Percentiles rank a stretch among this genome's conserved stretches.
phyloP scores from a whole-genome alignment of 1,140 invertebrate genomes.

The Heterodera carotae region DNA sequence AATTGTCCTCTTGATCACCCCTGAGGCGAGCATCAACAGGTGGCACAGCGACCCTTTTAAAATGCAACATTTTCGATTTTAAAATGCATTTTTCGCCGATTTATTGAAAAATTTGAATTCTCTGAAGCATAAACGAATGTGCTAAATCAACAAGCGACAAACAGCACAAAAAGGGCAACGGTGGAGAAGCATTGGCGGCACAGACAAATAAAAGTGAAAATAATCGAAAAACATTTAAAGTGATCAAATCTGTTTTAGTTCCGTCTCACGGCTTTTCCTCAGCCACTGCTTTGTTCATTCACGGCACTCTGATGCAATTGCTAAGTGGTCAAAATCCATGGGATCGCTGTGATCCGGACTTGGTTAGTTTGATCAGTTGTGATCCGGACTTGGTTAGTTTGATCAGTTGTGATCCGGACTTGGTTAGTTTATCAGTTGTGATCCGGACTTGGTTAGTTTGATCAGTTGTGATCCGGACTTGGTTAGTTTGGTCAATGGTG shows the following conservation, averaged over 20 bases:
- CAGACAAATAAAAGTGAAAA: background rate
- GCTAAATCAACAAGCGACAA: background rate
- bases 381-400: no score
- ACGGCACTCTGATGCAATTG: background rate
- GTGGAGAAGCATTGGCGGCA: background rate
- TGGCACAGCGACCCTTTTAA: background rate
- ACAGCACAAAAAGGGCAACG: background rate
- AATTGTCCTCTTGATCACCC: constrained; percentile 1
- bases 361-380: constrained; percentile 1
- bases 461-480: no score
- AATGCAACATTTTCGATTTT: no score
- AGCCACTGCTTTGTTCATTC: constrained; percentile 11
- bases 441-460: no score
- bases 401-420: no score
- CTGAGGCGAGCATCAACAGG: background rate
- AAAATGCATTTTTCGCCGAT: no score
- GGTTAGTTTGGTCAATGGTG: no score
- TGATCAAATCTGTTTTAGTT: background rate
- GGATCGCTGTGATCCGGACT: constrained; percentile 24
- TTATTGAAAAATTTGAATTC: no score
- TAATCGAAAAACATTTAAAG: background rate
- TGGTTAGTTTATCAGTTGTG: no score
- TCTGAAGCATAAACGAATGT: background rate
- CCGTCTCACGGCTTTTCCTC: background rate
- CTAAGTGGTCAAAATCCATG: background rate